Evolutionary conservation across 2,888 invertebrate genomes (phyloP).

Genomic region (Erpobdella octoculata): DNA sequence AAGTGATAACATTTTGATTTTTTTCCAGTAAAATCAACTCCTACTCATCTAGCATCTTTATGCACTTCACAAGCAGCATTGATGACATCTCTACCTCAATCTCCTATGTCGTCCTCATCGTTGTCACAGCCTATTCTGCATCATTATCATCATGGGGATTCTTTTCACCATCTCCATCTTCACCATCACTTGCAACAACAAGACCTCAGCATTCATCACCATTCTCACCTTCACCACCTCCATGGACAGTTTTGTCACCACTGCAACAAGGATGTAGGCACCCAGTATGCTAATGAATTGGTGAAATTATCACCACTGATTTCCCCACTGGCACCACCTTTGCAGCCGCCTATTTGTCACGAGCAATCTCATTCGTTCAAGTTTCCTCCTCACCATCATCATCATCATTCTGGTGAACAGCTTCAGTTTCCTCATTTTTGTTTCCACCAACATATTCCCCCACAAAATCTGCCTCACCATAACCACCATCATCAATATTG

Average conservation of each 20-base stretch:
- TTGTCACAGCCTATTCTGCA: neutral
- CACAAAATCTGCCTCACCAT: neutral
- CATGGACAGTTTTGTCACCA: too few relatives aligned
- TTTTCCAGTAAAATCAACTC: too few relatives aligned
- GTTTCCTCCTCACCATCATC: constrained; percentile 5
- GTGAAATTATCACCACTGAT: too few relatives aligned
- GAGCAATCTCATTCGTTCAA: too few relatives aligned
- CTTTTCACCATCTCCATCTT: neutral
- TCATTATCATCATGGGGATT: too few relatives aligned
- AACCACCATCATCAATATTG: too few relatives aligned
- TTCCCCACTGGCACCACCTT: too few relatives aligned
- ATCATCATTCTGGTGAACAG: neutral
- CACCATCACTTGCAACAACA: neutral
- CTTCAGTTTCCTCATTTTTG: neutral
- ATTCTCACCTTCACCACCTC: too few relatives aligned
- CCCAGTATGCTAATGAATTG: too few relatives aligned
- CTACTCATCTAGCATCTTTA: too few relatives aligned
- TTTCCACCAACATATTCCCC: neutral
- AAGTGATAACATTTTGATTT: neutral
- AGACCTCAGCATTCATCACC: neutral
- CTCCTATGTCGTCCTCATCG: neutral
- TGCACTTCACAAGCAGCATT: neutral
- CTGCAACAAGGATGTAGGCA: too few relatives aligned
- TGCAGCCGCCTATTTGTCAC: too few relatives aligned
- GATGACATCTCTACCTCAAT: neutral